phyloP scores from a whole-genome alignment of 1,140 invertebrate species.

The Temnothorax longispinosus region DNA sequence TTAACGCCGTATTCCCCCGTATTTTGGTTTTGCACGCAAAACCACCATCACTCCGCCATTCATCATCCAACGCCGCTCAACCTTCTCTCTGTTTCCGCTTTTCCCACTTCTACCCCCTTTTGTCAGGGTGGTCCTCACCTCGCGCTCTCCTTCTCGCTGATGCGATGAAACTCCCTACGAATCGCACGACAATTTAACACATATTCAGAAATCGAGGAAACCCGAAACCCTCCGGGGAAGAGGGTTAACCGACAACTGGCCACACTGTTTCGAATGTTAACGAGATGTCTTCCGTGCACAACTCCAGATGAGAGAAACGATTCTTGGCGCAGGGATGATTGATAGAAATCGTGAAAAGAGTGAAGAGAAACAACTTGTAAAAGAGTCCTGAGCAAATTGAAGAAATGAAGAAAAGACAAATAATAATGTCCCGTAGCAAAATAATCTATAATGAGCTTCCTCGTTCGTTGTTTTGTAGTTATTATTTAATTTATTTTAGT shows the following conservation, averaged over 20 bases:
- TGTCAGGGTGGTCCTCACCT: neutral
- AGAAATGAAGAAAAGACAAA: neutral
- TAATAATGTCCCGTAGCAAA: neutral
- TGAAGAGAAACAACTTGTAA: conserved; percentile 6
- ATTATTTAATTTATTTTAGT: neutral
- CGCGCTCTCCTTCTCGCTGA: conserved; percentile 31
- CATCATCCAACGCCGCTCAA: conserved; percentile 78
- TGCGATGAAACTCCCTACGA: conserved; percentile 27
- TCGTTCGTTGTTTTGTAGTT: neutral
- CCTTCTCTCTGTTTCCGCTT: conserved; percentile 67
- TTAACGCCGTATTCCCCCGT: conserved; percentile 50
- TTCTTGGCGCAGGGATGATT: conserved; percentile 22
- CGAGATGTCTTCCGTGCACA: neutral
- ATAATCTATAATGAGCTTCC: neutral
- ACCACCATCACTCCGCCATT: conserved; percentile 84
- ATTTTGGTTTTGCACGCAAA: conserved; percentile 82
- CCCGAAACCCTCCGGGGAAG: neutral
- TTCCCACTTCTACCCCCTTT: conserved; percentile 15
- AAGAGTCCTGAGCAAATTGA: neutral
- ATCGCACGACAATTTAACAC: conserved; percentile 39
- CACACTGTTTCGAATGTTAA: conserved; percentile 19
- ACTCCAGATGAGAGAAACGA: conserved; percentile 15
- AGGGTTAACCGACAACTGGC: neutral
- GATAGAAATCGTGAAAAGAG: conserved; percentile 11
- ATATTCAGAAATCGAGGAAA: neutral